phyloP scores from a whole-genome alignment of 2,113 vertebrate genomes.

The Tetraodon nigroviridis region DNA sequence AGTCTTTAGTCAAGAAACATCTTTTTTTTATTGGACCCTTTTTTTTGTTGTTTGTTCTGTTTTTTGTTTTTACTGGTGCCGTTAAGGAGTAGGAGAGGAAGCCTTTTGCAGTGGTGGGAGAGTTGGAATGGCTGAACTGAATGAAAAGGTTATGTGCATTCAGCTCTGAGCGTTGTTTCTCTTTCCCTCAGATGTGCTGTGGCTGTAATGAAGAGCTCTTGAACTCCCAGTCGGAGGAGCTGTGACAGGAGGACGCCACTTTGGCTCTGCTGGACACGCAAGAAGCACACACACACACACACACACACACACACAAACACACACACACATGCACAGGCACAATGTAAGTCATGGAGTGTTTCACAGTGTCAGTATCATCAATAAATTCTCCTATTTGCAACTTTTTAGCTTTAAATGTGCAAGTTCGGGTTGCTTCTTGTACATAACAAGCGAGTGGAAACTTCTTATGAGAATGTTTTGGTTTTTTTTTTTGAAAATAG shows the following conservation, averaged over 20 bases:
- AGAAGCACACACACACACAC: slow-evolving; percentile 18
- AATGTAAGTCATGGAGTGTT: neutral
- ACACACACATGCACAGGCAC: neutral
- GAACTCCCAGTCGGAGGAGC: slow-evolving; percentile 77
- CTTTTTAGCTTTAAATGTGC: neutral
- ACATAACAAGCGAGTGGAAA: slow-evolving; percentile 24
- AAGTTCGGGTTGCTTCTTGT: slow-evolving; percentile 4
- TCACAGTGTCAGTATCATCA: no score
- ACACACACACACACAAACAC: slow-evolving; percentile 5
- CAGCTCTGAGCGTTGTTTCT: slow-evolving; percentile 68
- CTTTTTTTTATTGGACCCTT: slow-evolving; percentile 33
- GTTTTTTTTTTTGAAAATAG: neutral
- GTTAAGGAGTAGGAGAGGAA: slow-evolving; percentile 58
- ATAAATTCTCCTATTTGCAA: slow-evolving; percentile 9
- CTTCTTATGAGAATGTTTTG: slow-evolving; percentile 9
- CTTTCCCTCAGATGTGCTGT: slow-evolving; percentile 67
- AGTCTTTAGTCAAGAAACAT: slow-evolving; percentile 6
- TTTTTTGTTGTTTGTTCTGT: slow-evolving; percentile 53
- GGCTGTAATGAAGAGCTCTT: slow-evolving; percentile 80
- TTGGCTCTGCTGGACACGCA: slow-evolving; percentile 45
- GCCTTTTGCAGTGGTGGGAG: slow-evolving; percentile 57
- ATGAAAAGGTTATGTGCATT: slow-evolving; percentile 74
- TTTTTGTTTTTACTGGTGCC: slow-evolving; percentile 12
- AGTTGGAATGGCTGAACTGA: slow-evolving; percentile 70
- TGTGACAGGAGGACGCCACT: slow-evolving; percentile 82